phyloP scores from a whole-genome alignment of 2,797 vertebrate species.

The Enteromius radiatus region DNA sequence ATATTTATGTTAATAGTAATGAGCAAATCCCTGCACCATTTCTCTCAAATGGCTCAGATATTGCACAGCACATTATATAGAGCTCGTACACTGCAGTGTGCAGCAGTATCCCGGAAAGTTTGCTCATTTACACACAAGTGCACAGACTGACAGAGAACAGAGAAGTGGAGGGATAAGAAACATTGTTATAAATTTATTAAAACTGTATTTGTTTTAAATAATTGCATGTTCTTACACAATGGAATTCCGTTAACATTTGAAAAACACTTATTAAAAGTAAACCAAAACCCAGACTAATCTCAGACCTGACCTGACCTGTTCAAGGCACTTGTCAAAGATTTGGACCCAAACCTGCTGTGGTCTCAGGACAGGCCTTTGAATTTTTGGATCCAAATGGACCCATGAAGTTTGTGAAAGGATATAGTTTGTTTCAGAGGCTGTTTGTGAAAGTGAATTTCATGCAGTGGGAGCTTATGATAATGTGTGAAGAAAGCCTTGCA shows the following conservation, averaged over 20 bases:
- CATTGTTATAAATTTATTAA: background rate
- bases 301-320: background rate
- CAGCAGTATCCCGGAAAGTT: background rate
- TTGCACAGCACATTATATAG: background rate
- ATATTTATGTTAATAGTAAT: constrained; percentile 2
- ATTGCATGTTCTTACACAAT: background rate
- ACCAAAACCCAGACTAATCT: background rate
- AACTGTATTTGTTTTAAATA: background rate
- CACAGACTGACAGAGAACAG: background rate
- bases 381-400: background rate
- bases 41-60: background rate
- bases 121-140: background rate
- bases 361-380: background rate
- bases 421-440: background rate
- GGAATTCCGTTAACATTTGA: background rate
- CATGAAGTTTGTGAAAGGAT: background rate
- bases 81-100: background rate
- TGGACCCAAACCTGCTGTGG: background rate
- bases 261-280: background rate
- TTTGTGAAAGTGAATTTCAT: background rate
- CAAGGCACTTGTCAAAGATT: background rate
- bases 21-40: background rate
- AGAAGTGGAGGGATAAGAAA: background rate
- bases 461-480: constrained; percentile 8
- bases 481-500: background rate